Evolutionary conservation across 2,797 vertebrate species (phyloP).

Genomic region (Meriones psammophilus): DNA sequence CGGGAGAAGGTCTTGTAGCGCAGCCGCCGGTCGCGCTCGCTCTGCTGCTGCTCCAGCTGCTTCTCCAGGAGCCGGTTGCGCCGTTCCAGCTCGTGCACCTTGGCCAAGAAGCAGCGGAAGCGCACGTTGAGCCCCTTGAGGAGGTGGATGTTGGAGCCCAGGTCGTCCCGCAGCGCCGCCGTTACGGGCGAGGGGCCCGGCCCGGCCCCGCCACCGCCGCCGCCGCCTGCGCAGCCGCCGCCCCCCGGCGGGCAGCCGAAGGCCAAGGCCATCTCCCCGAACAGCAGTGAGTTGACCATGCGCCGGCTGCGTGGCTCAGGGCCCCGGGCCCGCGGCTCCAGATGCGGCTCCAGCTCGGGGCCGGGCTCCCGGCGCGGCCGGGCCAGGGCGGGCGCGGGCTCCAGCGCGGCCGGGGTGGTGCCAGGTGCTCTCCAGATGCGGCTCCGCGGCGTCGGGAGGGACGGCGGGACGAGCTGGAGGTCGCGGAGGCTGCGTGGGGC

Average conservation of each 20-base stretch:
- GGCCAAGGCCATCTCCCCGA: constrained; percentile 90
- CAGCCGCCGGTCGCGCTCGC: constrained; percentile 89
- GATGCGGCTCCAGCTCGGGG: constrained; percentile 80
- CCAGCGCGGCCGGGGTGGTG: constrained; percentile 70
- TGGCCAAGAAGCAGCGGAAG: constrained; percentile 98
- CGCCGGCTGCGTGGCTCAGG: constrained; percentile 82
- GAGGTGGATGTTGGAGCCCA: constrained; percentile 98
- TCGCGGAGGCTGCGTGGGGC: constrained; percentile 11
- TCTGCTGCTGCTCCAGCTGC: constrained; percentile 93
- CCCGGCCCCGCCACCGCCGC: constrained; percentile 74
- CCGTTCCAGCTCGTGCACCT: constrained; percentile 97
- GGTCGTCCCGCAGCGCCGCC: constrained; percentile 95
- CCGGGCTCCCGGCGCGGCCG: constrained; percentile 84
- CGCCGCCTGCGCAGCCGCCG: constrained; percentile 77
- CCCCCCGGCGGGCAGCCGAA: constrained; percentile 84
- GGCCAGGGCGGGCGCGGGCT: constrained; percentile 79
- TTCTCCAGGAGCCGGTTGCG: constrained; percentile 96
- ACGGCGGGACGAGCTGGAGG: constrained; percentile 32
- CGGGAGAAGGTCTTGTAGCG: constrained; percentile 91
- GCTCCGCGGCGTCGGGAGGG: constrained; percentile 62
- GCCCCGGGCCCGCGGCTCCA: constrained; percentile 81
- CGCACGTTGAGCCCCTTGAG: constrained; percentile 97
- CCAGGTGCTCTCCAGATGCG: constrained; percentile 77
- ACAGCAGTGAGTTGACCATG: constrained; percentile 93
- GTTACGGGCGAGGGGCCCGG: constrained; percentile 88